Conservation (phyloP, 2,113 vertebrate species). For the Macrotis lagotis region DNA sequence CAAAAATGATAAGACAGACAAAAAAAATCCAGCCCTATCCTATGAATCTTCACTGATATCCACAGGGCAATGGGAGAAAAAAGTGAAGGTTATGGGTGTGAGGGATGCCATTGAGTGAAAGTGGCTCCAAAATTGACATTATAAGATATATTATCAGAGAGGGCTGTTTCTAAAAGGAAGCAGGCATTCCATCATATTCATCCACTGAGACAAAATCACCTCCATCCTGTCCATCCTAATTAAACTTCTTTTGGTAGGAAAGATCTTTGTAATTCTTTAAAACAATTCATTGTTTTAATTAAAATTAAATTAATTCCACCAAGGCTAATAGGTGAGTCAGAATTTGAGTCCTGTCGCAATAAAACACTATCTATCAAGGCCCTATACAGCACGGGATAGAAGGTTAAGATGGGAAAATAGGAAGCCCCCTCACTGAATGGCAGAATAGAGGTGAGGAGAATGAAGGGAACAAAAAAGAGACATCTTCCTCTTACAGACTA, state of each 20-base stretch:
- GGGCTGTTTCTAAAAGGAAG: neutral
- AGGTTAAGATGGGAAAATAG: neutral
- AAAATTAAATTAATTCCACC: neutral
- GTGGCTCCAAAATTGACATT: neutral
- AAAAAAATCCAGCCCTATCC: neutral
- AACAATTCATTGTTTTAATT: neutral
- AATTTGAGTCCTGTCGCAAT: neutral
- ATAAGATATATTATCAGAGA: neutral
- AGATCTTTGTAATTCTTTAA: neutral
- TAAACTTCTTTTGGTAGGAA: neutral
- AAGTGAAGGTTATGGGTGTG: neutral
- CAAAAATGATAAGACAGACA: no score
- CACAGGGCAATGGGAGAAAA: neutral
- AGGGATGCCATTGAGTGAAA: neutral
- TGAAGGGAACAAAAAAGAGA: neutral
- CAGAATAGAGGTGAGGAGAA: neutral
- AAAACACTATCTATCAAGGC: conserved; percentile 51
- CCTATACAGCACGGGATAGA: neutral
- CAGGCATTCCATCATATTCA: neutral
- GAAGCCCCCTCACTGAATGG: conserved; percentile 5
- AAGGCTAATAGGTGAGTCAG: neutral
- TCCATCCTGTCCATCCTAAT: neutral
- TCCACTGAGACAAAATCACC: neutral
- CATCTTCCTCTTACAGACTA: neutral
- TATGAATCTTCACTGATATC: neutral